Evolutionary conservation across 2,797 vertebrate species (phyloP).

Genomic region (Macropus fuliginosus): DNA sequence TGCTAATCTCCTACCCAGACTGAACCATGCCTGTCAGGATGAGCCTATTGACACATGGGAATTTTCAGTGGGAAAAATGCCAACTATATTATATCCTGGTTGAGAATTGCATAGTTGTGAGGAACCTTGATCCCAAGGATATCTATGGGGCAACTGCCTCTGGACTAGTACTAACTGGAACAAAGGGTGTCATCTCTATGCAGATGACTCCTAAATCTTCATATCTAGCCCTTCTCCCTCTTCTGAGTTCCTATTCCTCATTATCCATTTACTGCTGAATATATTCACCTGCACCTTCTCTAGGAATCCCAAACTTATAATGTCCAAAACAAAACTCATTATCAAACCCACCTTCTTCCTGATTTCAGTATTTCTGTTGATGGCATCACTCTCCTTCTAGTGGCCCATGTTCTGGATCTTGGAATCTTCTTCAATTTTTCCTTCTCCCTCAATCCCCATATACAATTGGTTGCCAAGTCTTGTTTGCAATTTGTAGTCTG

Average conservation of each 20-base stretch:
- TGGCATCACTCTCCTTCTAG: too few species aligned
- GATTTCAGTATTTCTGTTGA: not conserved
- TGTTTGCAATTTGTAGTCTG: not conserved
- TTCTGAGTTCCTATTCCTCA: not conserved
- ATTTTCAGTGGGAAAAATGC: not conserved
- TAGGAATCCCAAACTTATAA: not conserved
- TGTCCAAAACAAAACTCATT: not conserved
- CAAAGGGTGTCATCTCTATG: too few species aligned
- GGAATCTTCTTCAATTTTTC: not conserved
- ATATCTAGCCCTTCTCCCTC: not conserved
- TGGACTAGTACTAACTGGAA: too few species aligned
- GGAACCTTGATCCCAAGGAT: not conserved
- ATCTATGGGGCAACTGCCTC: not conserved
- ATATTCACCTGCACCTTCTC: too few species aligned
- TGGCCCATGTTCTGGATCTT: too few species aligned
- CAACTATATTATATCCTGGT: not conserved
- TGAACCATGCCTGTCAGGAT: not conserved
- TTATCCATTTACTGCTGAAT: too few species aligned
- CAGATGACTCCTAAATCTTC: too few species aligned
- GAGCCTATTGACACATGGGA: not conserved
- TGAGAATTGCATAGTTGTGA: not conserved
- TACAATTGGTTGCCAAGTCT: not conserved
- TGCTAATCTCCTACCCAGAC: too few species aligned
- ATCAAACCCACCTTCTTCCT: too few species aligned
- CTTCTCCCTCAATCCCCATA: not conserved